Conservation (phyloP, 2,113 vertebrate species). For the Dryoscopus gambensis region DNA sequence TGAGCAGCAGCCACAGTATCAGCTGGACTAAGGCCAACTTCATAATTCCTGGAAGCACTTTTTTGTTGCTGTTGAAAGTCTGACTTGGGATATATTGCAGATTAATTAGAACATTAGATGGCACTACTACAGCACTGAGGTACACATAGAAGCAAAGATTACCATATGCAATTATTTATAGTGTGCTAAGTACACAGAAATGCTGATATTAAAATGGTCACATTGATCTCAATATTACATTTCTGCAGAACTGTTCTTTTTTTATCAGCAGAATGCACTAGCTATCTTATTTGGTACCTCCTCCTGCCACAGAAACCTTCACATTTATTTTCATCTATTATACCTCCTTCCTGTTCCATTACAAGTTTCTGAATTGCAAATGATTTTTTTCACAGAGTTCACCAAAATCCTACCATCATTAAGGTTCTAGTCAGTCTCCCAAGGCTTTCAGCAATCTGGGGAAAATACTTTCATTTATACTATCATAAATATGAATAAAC, state of each 20-base stretch:
- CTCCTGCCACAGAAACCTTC: neutral
- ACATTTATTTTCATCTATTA: neutral
- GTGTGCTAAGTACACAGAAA: neutral
- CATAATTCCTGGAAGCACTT: neutral
- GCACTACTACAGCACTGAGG: neutral
- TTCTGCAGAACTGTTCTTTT: neutral
- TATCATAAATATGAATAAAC: neutral
- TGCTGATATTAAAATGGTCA: neutral
- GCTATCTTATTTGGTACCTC: neutral
- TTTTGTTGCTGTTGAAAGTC: neutral
- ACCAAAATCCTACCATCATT: neutral
- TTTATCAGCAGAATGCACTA: neutral
- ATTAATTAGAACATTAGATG: neutral
- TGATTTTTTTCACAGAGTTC: neutral
- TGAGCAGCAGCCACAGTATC: neutral
- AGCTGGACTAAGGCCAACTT: constrained; percentile 27
- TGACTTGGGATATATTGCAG: neutral
- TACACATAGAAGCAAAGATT: neutral
- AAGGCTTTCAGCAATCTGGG: neutral
- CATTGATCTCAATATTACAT: neutral
- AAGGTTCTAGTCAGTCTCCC: neutral
- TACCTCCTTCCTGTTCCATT: neutral
- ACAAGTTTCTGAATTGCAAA: neutral
- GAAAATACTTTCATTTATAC: neutral
- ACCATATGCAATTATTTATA: neutral